Conservation (phyloP, 2,113 vertebrate species). For the Stomatorhinus ivindoensis region DNA sequence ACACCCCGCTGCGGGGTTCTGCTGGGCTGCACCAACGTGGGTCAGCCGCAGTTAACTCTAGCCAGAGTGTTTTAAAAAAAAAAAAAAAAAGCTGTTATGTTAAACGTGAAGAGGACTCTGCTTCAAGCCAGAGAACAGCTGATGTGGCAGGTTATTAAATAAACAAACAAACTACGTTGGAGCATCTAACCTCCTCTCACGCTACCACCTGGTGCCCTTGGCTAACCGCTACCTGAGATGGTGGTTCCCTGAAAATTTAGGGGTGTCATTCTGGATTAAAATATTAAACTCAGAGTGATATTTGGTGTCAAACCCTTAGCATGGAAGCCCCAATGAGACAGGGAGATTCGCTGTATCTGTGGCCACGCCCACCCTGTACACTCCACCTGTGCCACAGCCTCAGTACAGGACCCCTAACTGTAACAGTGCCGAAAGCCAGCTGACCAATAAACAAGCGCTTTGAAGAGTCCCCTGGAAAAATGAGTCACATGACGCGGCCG, state of each 20-base stretch:
- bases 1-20: neutral
- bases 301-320: neutral
- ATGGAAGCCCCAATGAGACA: neutral
- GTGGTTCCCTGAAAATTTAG: conserved; percentile 12
- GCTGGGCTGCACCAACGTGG: neutral
- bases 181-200: conserved; percentile 17
- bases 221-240: conserved; percentile 27
- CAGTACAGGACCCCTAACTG: neutral
- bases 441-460: neutral
- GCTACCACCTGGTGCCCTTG: conserved; percentile 31
- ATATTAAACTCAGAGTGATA: neutral
- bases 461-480: neutral
- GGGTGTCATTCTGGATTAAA: neutral
- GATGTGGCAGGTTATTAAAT: neutral
- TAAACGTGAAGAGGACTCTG: neutral
- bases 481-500: neutral
- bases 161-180: conserved; percentile 15
- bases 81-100: neutral
- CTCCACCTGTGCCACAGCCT: neutral
- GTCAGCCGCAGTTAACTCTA: neutral
- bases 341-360: neutral
- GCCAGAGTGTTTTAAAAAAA: neutral
- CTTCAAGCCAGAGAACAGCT: neutral
- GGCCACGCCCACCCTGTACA: neutral
- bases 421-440: neutral